Base-by-base conservation (phyloP, 1,140 invertebrate species). In the Dendrolimus punctatus region DNA sequence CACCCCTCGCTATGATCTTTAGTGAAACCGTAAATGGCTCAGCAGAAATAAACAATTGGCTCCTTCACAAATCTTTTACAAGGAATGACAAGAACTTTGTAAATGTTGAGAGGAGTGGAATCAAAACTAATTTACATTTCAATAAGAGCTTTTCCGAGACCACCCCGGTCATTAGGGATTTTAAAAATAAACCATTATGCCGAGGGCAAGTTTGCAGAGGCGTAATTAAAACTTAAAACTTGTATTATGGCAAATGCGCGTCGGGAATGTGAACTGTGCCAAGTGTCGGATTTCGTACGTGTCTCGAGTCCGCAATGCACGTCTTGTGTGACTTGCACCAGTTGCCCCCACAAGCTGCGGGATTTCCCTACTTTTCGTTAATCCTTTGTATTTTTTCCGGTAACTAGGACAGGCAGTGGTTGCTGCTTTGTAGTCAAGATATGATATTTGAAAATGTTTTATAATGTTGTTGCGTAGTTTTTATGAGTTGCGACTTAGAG, bases 191-290 rank as follows among this genome's bases (percentile, higher is more conserved):
- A 41, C 23, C 48, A 45, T 69, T 66, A 63, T 51, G 57, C 53
- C 59, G 57, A 60, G 45, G 39, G 53, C 62, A 66, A 71, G 65
- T 70, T 75, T 71, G 53, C 65, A 62, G 71, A 63, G 58, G 57
- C 60, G 78, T 78, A 78, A 82, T 82, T 82, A 84, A 81, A 84
- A 80, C 64, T 80, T 73, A 72, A 76, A 80, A 75, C 61, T 79
- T 79, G 57, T 79, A 73, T 74, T 73, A 75, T 57, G 63, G 60
- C 51, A 23, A 67, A 64, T 68, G 64, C 63, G 63, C 57, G 60
- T 64, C 61, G 72, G 57, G 62, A 67, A 65, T 73, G 74, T 68
- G 68, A 62, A 71, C 75, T 62, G 72, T 77, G 79, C 77, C 80
- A 85, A 82, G 76, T 79, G 80, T 76, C 71, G 73, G 78, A 77